phyloP scores from a whole-genome alignment of 2,888 invertebrate species.

The Drosophila hamatofila region DNA sequence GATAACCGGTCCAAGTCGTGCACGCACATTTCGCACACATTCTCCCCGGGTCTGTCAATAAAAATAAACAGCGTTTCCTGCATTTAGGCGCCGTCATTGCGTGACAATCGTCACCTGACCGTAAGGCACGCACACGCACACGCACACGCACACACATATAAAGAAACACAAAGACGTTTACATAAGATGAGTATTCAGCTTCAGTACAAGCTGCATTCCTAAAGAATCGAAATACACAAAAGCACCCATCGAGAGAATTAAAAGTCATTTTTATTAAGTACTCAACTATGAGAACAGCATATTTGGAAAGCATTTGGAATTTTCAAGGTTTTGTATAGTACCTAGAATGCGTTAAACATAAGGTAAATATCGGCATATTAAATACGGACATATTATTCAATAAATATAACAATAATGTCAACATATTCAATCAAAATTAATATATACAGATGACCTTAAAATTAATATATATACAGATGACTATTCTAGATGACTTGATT shows the following conservation, averaged over 20 bases:
- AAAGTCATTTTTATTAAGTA: conserved; percentile 16
- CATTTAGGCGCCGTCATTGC: conserved; percentile 62
- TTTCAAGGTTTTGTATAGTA: neutral
- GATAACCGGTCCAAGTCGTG: conserved; percentile 57
- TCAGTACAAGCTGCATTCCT: conserved; percentile 31
- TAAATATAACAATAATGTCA: no score
- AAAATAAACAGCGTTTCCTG: conserved; percentile 61
- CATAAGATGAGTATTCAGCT: conserved; percentile 5
- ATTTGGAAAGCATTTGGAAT: neutral
- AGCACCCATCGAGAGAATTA: neutral
- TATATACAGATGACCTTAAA: no score
- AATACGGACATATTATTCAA: no score
- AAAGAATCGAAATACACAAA: neutral
- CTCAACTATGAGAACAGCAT: neutral
- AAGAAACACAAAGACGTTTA: conserved; percentile 5
- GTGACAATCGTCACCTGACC: conserved; percentile 74
- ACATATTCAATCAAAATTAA: no score
- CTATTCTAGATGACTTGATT: no score
- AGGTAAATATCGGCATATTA: neutral
- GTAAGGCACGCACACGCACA: conserved; percentile 24
- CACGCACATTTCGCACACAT: conserved; percentile 80
- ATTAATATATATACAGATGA: no score
- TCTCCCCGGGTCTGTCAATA: conserved; percentile 72
- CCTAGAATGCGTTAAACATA: neutral
- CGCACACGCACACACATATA: neutral